Evolutionary conservation across 2,797 vertebrate genomes (phyloP).

Genomic region (Leptatherina wallacei): DNA sequence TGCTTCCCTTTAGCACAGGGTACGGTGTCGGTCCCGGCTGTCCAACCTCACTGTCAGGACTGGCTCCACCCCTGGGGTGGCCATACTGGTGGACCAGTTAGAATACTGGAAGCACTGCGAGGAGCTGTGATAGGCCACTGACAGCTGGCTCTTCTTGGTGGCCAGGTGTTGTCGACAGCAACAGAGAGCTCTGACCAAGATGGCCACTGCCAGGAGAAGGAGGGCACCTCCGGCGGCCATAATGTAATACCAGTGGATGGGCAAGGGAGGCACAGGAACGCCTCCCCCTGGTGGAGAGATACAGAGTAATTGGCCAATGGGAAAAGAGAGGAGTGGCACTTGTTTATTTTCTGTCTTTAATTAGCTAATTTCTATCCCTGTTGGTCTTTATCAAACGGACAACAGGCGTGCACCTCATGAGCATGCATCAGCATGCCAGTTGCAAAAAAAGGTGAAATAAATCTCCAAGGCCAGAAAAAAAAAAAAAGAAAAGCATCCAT

Average conservation of each 20-base stretch:
- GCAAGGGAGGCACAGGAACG: slow-evolving; percentile 95
- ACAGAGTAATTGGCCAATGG: slow-evolving; percentile 84
- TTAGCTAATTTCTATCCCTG: slow-evolving; percentile 43
- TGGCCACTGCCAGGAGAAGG: slow-evolving; percentile 95
- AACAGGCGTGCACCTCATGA: slow-evolving; percentile 74
- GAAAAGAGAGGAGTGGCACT: slow-evolving; percentile 72
- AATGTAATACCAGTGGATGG: slow-evolving; percentile 99
- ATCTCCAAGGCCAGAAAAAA: slow-evolving; percentile 63
- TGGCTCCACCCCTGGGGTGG: slow-evolving; percentile 92
- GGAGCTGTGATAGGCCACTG: slow-evolving; percentile 95
- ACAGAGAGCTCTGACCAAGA: slow-evolving; percentile 95
- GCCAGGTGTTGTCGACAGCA: slow-evolving; percentile 97
- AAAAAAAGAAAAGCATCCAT: slow-evolving; percentile 65
- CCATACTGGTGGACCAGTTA: slow-evolving; percentile 91
- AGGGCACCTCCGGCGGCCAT: slow-evolving; percentile 96
- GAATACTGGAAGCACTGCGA: slow-evolving; percentile 92
- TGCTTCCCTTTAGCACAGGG: slow-evolving; percentile 87
- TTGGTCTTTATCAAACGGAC: slow-evolving; percentile 53
- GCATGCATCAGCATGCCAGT: slow-evolving; percentile 80
- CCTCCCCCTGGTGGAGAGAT: slow-evolving; percentile 99
- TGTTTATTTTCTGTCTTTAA: slow-evolving; percentile 53
- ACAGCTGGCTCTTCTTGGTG: slow-evolving; percentile 98
- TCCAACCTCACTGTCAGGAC: slow-evolving; percentile 98
- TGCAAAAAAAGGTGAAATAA: slow-evolving; percentile 65
- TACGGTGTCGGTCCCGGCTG: slow-evolving; percentile 90